phyloP scores from a whole-genome alignment of 1,140 invertebrate genomes.

The Heliconius hermathena region DNA sequence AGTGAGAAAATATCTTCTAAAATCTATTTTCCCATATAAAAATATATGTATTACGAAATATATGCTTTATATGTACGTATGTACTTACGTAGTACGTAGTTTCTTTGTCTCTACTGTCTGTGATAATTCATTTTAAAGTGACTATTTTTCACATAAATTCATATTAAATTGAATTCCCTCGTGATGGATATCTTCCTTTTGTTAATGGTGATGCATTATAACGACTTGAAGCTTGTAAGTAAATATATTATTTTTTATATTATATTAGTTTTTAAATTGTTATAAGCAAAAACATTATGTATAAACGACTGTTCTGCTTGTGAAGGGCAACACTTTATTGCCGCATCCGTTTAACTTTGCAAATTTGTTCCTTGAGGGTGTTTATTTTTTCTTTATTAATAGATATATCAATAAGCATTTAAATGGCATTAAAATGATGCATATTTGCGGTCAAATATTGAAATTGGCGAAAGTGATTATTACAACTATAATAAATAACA shows the following conservation, averaged over 20 bases:
- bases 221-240: neutral
- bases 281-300: too few relatives aligned
- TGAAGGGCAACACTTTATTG: too few relatives aligned
- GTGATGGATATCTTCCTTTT: constrained; percentile 12
- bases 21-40: neutral
- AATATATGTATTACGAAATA: neutral
- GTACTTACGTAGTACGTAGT: neutral
- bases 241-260: neutral
- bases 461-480: too few relatives aligned
- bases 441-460: too few relatives aligned
- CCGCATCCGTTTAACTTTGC: too few relatives aligned
- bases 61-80: neutral
- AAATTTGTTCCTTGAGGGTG: too few relatives aligned
- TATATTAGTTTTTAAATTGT: neutral
- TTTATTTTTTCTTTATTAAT: too few relatives aligned
- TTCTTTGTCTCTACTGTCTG: neutral
- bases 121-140: constrained; percentile 1
- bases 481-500: too few relatives aligned
- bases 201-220: constrained; percentile 5
- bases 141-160: neutral
- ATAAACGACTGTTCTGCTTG: too few relatives aligned
- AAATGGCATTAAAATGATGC: too few relatives aligned
- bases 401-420: too few relatives aligned
- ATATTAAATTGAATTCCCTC: neutral
- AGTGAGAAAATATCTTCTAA: too few relatives aligned